These are phyloP conservation scores for Passer montanus DNA, from an alignment of 2,113 vertebrate genomes.

Conservation along the genomic window DNA sequence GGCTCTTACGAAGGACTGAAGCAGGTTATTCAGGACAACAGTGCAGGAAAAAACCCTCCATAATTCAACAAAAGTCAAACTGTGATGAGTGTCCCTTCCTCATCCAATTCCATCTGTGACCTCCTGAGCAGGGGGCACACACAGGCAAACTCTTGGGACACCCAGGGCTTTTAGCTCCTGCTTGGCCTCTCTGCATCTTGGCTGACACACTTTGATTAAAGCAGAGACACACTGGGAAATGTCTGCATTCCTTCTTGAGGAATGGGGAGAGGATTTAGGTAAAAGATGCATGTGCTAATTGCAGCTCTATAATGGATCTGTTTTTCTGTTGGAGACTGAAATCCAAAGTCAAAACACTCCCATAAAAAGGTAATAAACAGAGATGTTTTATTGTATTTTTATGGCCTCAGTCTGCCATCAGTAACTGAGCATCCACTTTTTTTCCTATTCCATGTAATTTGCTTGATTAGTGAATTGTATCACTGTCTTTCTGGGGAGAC, in stretches of 20 bases:
- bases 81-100: neutral
- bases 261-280: neutral
- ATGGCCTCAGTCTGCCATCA: constrained; percentile 1
- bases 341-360: constrained; percentile 26
- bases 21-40: neutral
- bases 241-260: neutral
- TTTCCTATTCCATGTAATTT: neutral
- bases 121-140: neutral
- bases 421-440: neutral
- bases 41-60: accelerated
- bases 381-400: neutral
- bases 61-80: neutral
- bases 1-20: neutral
- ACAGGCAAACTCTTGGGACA: neutral
- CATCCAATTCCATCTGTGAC: neutral
- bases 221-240: accelerated
- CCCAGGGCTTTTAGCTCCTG: accelerated
- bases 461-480: constrained; percentile 28
- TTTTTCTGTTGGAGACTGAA: constrained; percentile 4
- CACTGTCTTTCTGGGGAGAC: neutral
- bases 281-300: neutral
- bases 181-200: neutral
- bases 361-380: constrained; percentile 44
- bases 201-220: neutral
- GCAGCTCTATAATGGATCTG: neutral